Evolutionary conservation across 53 echinoderm and acorn worm genomes (phyloP).

Genomic region (Mesocentrotus franciscanus): DNA sequence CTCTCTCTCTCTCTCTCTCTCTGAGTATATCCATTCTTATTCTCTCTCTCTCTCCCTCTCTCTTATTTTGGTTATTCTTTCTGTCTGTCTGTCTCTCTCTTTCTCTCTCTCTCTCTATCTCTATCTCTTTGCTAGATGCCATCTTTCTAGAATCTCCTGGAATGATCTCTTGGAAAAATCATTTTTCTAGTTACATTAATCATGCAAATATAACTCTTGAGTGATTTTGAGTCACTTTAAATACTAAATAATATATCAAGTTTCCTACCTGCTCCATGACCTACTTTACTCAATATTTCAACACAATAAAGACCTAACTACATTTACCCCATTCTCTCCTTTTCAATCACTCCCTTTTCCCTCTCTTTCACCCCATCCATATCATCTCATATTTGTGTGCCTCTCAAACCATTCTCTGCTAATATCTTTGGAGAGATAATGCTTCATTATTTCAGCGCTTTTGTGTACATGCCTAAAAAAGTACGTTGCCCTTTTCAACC

Average conservation of each 20-base stretch:
- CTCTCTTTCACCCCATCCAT: neutral
- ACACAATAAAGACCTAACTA: neutral
- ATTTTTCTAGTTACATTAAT: too few species aligned
- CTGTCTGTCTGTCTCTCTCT: too few species aligned
- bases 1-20: too few species aligned
- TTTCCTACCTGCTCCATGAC: neutral
- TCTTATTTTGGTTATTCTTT: too few species aligned
- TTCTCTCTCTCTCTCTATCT: too few species aligned
- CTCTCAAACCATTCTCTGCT: constrained; percentile 7
- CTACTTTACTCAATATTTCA: neutral
- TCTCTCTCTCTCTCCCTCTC: too few species aligned
- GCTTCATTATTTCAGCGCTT: constrained; percentile 31
- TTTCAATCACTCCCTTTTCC: neutral
- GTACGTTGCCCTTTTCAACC: constrained; percentile 35
- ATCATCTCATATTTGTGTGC: constrained; percentile 21
- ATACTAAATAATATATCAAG: too few species aligned
- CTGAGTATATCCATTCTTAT: too few species aligned
- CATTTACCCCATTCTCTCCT: neutral
- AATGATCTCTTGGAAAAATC: too few species aligned
- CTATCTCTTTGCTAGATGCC: neutral
- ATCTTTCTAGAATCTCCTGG: too few species aligned
- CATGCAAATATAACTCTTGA: too few species aligned
- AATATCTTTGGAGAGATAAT: constrained; percentile 32
- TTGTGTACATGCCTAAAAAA: constrained; percentile 25
- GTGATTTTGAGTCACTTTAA: too few species aligned